phyloP scores from a whole-genome alignment of 2,888 invertebrate genomes.

The Diarsia mendica region DNA sequence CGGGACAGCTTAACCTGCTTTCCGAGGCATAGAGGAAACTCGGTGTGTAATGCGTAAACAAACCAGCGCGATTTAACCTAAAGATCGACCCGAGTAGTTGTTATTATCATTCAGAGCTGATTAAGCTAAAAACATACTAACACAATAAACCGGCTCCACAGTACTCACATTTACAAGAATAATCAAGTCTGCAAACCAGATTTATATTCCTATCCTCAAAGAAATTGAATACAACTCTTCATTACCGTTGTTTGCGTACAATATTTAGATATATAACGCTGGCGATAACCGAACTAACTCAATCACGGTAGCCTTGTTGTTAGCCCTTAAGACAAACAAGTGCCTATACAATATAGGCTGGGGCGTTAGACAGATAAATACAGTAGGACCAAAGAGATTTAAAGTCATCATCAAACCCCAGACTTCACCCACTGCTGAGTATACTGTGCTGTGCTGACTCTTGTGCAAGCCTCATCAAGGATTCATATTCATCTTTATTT shows the following conservation, averaged over 20 bases:
- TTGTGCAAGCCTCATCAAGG: too few relatives aligned
- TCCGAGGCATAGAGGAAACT: too few relatives aligned
- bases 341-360: constrained; percentile 29
- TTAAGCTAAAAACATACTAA: neutral
- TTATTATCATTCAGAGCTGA: neutral
- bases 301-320: constrained; percentile 40
- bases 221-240: constrained; percentile 2
- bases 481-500: too few relatives aligned
- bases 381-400: constrained; percentile 29
- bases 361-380: neutral
- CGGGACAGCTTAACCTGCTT: too few relatives aligned
- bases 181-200: neutral
- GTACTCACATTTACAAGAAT: neutral
- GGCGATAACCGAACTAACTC: constrained; percentile 48
- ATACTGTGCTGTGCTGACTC: too few relatives aligned
- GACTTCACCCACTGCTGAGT: too few relatives aligned
- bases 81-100: too few relatives aligned
- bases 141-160: neutral
- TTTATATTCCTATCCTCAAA: neutral
- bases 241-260: constrained; percentile 23
- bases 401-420: too few relatives aligned
- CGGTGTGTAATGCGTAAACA: too few relatives aligned
- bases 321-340: constrained; percentile 42
- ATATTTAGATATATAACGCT: constrained; percentile 37
- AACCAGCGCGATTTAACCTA: too few relatives aligned